Percentiles rank a stretch among this genome's conserved stretches.
phyloP scores from a whole-genome alignment of 2,797 vertebrate genomes.

The Apodemus agrarius region DNA sequence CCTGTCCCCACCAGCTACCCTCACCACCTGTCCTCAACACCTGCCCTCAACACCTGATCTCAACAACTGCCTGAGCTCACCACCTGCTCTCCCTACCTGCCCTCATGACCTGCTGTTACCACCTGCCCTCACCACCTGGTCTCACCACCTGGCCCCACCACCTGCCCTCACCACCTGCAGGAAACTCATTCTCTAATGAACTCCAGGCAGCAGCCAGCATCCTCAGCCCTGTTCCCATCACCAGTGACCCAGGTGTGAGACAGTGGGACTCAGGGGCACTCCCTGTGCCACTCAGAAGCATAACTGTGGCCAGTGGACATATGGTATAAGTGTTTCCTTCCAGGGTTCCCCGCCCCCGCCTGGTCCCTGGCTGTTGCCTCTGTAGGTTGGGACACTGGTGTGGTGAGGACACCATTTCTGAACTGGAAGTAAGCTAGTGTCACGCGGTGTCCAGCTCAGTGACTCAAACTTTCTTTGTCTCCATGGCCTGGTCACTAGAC shows the following conservation, averaged over 20 bases:
- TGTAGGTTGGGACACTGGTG: neutral
- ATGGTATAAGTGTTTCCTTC: neutral
- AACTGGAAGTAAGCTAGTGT: neutral
- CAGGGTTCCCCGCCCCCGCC: no score
- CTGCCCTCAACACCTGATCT: no score
- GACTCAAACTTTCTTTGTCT: neutral
- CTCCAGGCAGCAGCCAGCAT: neutral
- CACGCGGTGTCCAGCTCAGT: neutral
- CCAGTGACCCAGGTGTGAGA: rapidly evolving
- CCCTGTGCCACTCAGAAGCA: neutral
- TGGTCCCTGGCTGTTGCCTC: rapidly evolving
- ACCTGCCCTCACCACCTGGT: no score
- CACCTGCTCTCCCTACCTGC: no score
- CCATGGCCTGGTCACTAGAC: neutral
- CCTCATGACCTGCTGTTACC: no score
- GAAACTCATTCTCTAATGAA: neutral
- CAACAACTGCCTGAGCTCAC: no score
- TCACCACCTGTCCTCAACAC: no score
- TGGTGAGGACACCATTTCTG: neutral
- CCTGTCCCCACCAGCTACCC: no score
- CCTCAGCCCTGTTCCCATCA: neutral
- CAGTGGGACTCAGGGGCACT: rapidly evolving
- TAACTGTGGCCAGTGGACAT: rapidly evolving
- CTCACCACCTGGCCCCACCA: no score
- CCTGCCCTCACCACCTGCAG: neutral